phyloP scores from a whole-genome alignment of 2,888 invertebrate genomes.

The Miltochrista miniata region DNA sequence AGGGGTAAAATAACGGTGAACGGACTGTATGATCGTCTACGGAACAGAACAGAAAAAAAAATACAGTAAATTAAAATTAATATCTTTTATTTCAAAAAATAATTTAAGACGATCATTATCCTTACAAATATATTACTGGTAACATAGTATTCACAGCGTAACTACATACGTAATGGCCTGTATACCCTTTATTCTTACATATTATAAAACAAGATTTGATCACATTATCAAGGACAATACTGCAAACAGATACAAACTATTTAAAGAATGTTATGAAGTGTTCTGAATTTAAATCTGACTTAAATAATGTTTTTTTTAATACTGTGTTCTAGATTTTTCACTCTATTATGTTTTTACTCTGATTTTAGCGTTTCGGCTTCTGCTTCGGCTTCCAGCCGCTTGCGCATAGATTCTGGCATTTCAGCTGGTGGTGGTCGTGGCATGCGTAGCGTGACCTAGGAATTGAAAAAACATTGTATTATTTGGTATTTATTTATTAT shows the following conservation, averaged over 20 bases:
- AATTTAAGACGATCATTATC: conserved; percentile 8
- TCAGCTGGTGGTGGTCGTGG: conserved; percentile 98
- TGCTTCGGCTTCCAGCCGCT: conserved; percentile 84
- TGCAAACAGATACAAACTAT: too few relatives aligned
- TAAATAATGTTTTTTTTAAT: conserved; percentile 37
- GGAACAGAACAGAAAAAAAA: conserved; percentile 1
- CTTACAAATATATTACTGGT: conserved; percentile 1
- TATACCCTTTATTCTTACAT: too few relatives aligned
- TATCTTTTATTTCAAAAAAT: conserved; percentile 12
- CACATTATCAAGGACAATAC: conserved; percentile 9
- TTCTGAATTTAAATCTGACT: conserved; percentile 10
- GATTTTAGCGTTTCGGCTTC: conserved; percentile 64
- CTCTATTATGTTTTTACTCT: conserved; percentile 40
- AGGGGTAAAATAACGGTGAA: too few relatives aligned
- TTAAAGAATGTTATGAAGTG: conserved; percentile 15
- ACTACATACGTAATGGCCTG: too few relatives aligned
- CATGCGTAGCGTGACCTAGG: conserved; percentile 87
- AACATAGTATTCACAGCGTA: too few relatives aligned
- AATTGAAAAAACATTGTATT: not conserved
- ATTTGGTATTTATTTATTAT: too few relatives aligned
- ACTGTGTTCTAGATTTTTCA: too few relatives aligned
- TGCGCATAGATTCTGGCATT: conserved; percentile 96
- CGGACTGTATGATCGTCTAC: too few relatives aligned
- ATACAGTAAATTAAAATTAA: not conserved
- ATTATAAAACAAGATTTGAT: conserved; percentile 41